These are phyloP conservation scores for Orchesellides sinensis DNA, from an alignment of 2,888 invertebrate species.

Conservation along the genomic window DNA sequence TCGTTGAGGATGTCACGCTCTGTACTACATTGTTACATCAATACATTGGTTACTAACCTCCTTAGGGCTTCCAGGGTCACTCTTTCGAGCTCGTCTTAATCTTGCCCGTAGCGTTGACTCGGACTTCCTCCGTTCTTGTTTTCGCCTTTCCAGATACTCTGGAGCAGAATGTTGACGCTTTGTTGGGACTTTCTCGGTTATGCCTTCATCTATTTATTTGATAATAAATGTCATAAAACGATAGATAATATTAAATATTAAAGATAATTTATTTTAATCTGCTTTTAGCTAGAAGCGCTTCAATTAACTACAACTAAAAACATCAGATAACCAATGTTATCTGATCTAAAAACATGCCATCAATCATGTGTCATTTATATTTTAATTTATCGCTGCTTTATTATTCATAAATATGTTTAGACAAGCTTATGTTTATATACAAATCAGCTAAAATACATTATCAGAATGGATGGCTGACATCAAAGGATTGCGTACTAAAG, in stretches of 20 bases:
- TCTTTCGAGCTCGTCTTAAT: slow-evolving; percentile 76
- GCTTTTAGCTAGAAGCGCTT: too few species aligned
- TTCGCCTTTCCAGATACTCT: slow-evolving; percentile 92
- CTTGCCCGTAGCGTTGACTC: slow-evolving; percentile 81
- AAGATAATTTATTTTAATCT: too few species aligned
- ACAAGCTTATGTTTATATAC: too few species aligned
- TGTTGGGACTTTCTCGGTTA: slow-evolving; percentile 82
- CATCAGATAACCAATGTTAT: not conserved
- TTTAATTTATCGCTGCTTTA: too few species aligned
- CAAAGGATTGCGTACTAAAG: too few species aligned
- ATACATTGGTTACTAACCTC: slow-evolving; percentile 71
- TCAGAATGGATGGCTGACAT: too few species aligned
- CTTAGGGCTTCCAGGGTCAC: slow-evolving; percentile 75
- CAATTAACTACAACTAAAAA: not conserved
- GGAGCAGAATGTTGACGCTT: slow-evolving; percentile 90
- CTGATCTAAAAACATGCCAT: not conserved
- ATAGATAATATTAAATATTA: not conserved
- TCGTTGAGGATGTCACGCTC: too few species aligned
- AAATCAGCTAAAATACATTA: too few species aligned
- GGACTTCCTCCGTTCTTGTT: slow-evolving; percentile 83
- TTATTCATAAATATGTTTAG: too few species aligned
- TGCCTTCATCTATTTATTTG: slow-evolving; percentile 79
- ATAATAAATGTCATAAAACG: too few species aligned
- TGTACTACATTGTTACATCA: not conserved
- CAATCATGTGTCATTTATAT: too few species aligned